phyloP scores from a whole-genome alignment of 2,797 vertebrate species.

The Pogonophryne albipinna region DNA sequence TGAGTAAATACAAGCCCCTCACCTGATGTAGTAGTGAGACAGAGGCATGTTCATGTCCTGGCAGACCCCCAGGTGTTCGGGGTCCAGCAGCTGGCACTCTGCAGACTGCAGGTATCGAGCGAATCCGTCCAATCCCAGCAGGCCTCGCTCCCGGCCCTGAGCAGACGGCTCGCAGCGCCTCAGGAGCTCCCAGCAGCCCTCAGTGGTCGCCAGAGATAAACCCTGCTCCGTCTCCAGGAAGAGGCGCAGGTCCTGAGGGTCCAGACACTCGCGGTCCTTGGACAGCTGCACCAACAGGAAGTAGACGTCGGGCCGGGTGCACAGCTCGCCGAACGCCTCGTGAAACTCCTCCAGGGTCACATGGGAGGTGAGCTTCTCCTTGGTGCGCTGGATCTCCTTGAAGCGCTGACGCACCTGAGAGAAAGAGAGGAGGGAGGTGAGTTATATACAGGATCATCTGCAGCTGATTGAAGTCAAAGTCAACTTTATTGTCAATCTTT shows the following conservation, averaged over 20 bases:
- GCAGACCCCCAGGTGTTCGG: constrained; percentile 92
- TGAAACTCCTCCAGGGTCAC: constrained; percentile 96
- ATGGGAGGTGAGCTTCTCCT: constrained; percentile 96
- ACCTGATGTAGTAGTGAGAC: constrained; percentile 95
- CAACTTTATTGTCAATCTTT: no score
- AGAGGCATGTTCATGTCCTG: constrained; percentile 97
- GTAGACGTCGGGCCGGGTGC: constrained; percentile 96
- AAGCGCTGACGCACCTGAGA: constrained; percentile 91
- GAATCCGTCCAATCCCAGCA: constrained; percentile 96
- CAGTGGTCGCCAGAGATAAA: constrained; percentile 90
- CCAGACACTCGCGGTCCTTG: constrained; percentile 96
- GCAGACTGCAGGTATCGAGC: constrained; percentile 93
- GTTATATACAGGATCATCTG: no score
- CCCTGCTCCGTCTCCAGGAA: constrained; percentile 98
- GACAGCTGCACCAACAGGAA: constrained; percentile 97
- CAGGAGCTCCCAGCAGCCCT: constrained; percentile 94
- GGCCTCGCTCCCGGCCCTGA: constrained; percentile 89
- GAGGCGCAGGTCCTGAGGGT: constrained; percentile 94
- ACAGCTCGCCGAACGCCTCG: constrained; percentile 95
- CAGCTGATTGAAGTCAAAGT: no score
- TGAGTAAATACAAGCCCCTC: not conserved
- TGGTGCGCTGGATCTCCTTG: constrained; percentile 97
- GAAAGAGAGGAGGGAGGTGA: not conserved
- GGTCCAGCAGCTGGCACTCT: constrained; percentile 97
- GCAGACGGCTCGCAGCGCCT: constrained; percentile 91